phyloP scores from a whole-genome alignment of 2,888 invertebrate genomes.

The Smittia aterrima region DNA sequence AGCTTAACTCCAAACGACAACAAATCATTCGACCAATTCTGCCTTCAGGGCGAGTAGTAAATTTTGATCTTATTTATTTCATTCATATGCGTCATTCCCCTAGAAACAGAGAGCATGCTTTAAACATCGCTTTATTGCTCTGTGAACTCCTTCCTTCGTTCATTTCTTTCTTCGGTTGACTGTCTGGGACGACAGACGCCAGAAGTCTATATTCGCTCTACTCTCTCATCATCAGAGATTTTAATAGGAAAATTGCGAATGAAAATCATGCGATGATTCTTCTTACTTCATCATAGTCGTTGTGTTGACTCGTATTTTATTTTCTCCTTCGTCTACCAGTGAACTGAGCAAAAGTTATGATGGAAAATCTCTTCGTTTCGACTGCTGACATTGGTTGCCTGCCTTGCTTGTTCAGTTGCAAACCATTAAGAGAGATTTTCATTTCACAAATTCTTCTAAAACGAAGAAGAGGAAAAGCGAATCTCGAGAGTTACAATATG shows the following conservation, averaged over 20 bases:
- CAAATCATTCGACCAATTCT: no score
- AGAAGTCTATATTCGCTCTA: neutral
- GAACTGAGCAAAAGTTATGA: neutral
- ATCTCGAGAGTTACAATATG: neutral
- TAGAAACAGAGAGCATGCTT: no score
- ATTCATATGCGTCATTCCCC: no score
- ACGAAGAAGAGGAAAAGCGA: neutral
- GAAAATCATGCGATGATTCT: neutral
- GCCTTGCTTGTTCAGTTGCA: neutral
- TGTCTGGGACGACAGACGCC: slow-evolving; percentile 17
- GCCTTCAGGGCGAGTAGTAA: no score
- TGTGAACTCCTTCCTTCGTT: neutral
- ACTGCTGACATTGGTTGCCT: neutral
- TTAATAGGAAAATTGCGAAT: slow-evolving; percentile 27
- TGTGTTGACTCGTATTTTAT: neutral
- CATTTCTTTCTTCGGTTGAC: neutral
- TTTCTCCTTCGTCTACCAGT: neutral
- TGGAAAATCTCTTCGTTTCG: neutral
- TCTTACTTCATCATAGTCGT: neutral
- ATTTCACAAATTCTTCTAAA: neutral
- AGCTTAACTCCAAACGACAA: no score
- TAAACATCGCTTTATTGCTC: neutral
- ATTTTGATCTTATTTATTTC: no score
- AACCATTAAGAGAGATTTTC: neutral
- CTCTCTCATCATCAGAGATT: neutral